Evolutionary conservation across 2,888 invertebrate genomes (phyloP).

Genomic region (Drosophila lutescens): DNA sequence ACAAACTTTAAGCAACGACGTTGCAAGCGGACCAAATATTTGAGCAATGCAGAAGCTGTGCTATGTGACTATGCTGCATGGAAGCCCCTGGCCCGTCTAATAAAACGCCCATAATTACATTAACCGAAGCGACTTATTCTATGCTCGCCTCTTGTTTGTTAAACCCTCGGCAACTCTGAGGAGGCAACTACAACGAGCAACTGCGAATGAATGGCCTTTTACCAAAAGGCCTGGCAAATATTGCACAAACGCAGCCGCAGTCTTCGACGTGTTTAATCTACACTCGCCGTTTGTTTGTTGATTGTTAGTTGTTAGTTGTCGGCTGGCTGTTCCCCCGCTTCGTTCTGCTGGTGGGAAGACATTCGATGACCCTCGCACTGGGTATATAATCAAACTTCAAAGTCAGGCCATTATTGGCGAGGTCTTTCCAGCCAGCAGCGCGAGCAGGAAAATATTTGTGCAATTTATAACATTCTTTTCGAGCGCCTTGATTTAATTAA

Average conservation of each 20-base stretch:
- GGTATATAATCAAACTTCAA: constrained; percentile 74
- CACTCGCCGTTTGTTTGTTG: constrained; percentile 50
- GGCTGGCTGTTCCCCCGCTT: constrained; percentile 2
- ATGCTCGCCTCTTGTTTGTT: constrained; percentile 54
- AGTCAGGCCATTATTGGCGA: constrained; percentile 61
- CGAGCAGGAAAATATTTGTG: constrained; percentile 38
- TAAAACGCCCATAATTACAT: constrained; percentile 53
- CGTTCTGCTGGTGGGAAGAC: constrained; percentile 34
- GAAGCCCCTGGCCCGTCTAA: constrained; percentile 9
- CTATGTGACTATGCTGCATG: constrained; percentile 24
- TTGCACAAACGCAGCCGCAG: constrained; percentile 60
- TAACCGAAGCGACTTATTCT: constrained; percentile 51
- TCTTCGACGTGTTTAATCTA: constrained; percentile 56
- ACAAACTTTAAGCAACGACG: constrained; percentile 39
- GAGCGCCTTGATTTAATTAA: constrained; percentile 39
- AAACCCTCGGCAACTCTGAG: constrained; percentile 60
- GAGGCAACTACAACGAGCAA: constrained; percentile 31
- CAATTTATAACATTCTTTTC: constrained; percentile 37
- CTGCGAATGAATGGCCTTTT: not conserved
- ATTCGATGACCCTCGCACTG: constrained; percentile 64
- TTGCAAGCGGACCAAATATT: constrained; percentile 46
- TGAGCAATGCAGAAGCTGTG: constrained; percentile 40
- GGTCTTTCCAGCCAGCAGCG: constrained; percentile 54
- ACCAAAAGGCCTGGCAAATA: constrained; percentile 68
- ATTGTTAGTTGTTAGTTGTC: constrained; percentile 5